Conservation (phyloP, 2,888 invertebrate species). For the Proisotoma minuta region DNA sequence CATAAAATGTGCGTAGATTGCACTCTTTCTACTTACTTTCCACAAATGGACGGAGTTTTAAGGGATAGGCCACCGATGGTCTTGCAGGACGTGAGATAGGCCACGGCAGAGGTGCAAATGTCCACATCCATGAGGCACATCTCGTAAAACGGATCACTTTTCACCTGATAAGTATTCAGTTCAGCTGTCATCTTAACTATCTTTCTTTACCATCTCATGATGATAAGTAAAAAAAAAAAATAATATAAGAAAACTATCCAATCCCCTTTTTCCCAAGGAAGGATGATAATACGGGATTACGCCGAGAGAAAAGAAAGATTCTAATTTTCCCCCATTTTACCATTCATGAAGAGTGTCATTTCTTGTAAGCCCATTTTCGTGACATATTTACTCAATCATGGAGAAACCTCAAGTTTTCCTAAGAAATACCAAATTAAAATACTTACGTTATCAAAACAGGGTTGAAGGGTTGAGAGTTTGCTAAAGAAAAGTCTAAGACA, state of each 20-base stretch:
- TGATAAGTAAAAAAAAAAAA: too few relatives aligned
- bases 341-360: neutral
- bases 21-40: conserved; percentile 66
- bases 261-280: neutral
- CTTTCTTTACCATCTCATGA: too few relatives aligned
- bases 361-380: neutral
- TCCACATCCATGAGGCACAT: conserved; percentile 51
- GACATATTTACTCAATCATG: neutral
- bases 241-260: too few relatives aligned
- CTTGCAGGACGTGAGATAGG: conserved; percentile 72
- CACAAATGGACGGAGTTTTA: conserved; percentile 73
- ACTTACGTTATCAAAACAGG: conserved; percentile 63
- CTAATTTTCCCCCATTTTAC: neutral
- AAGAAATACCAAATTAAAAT: too few relatives aligned
- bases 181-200: conserved; percentile 12
- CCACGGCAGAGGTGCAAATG: conserved; percentile 72
- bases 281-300: too few relatives aligned
- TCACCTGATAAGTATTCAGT: conserved; percentile 48
- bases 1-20: too few relatives aligned
- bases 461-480: conserved; percentile 63
- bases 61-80: conserved; percentile 66
- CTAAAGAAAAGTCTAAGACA: conserved; percentile 66
- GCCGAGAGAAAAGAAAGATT: neutral
- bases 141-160: conserved; percentile 51
- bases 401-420: too few relatives aligned